A percentile compares a stretch with the other conserved stretches of the same genome.
Evolutionary conservation across 2,888 invertebrate species (phyloP).

Genomic region (Seira sanloemensis): DNA sequence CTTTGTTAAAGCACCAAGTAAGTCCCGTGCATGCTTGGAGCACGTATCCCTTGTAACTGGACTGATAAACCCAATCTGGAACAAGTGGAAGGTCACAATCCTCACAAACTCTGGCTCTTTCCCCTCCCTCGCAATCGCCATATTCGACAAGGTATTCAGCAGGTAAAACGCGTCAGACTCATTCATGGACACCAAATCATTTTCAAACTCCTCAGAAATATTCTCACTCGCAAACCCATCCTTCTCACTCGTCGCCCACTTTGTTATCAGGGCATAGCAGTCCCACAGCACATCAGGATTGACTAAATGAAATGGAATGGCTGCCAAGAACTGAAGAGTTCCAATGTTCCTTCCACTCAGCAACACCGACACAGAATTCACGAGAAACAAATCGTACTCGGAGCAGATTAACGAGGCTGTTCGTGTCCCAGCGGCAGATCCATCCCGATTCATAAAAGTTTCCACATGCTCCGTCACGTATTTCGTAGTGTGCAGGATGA

Average conservation of each 20-base stretch:
- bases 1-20: constrained; percentile 83
- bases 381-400: constrained; percentile 85
- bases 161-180: constrained; percentile 87
- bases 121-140: constrained; percentile 82
- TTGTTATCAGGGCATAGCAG: constrained; percentile 78
- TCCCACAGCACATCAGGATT: constrained; percentile 81
- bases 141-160: constrained; percentile 86
- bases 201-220: constrained; percentile 78
- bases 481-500: constrained; percentile 84
- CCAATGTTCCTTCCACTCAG: constrained; percentile 84
- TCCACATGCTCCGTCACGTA: constrained; percentile 85
- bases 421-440: constrained; percentile 77
- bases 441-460: constrained; percentile 75
- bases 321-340: constrained; percentile 88
- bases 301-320: constrained; percentile 82
- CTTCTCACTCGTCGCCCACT: constrained; percentile 72
- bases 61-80: constrained; percentile 86
- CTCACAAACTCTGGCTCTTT: constrained; percentile 82
- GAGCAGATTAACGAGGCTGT: constrained; percentile 79
- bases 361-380: constrained; percentile 83
- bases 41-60: constrained; percentile 83
- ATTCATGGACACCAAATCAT: constrained; percentile 81
- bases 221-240: constrained; percentile 70
- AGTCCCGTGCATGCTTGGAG: constrained; percentile 84
- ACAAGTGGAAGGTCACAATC: constrained; percentile 82